These are phyloP conservation scores for Hyalella azteca DNA, from an alignment of 2,888 invertebrate species.

Conservation along the genomic window DNA sequence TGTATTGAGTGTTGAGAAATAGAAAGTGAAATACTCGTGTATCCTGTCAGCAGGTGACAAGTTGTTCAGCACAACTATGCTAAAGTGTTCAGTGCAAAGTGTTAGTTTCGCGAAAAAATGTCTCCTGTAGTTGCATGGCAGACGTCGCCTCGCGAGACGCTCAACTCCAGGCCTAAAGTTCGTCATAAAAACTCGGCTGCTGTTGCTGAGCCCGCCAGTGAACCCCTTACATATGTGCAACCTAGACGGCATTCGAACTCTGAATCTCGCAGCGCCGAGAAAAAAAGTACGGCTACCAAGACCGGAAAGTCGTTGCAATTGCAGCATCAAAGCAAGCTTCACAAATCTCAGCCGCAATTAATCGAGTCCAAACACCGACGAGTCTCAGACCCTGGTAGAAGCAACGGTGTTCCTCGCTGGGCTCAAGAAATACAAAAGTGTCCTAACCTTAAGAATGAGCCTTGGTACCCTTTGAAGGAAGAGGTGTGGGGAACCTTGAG, in stretches of 20 bases:
- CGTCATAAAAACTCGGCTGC: background rate
- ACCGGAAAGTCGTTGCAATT: background rate
- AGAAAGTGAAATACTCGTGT: no score
- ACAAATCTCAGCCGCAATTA: constrained; percentile 29
- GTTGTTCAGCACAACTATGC: background rate
- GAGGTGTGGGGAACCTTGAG: constrained; percentile 2
- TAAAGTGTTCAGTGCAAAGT: background rate
- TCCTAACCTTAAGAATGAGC: constrained; percentile 6
- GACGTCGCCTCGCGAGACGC: constrained; percentile 21
- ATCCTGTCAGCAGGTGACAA: no score
- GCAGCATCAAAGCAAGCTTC: background rate
- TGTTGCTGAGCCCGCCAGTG: background rate
- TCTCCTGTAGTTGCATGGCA: constrained; percentile 37
- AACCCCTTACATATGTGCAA: constrained; percentile 2
- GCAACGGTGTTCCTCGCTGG: constrained; percentile 18
- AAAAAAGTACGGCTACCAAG: background rate
- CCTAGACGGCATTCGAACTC: constrained; percentile 22
- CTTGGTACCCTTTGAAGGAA: constrained; percentile 27
- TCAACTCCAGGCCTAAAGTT: constrained; percentile 13
- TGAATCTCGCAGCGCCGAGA: background rate
- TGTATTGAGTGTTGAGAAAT: no score
- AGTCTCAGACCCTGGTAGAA: constrained; percentile 1
- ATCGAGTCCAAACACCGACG: constrained; percentile 7
- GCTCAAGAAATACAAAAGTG: constrained; percentile 16
- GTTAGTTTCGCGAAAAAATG: background rate